Base-by-base conservation (phyloP, 2,113 vertebrate species). In the Leucopternis melanops region DNA sequence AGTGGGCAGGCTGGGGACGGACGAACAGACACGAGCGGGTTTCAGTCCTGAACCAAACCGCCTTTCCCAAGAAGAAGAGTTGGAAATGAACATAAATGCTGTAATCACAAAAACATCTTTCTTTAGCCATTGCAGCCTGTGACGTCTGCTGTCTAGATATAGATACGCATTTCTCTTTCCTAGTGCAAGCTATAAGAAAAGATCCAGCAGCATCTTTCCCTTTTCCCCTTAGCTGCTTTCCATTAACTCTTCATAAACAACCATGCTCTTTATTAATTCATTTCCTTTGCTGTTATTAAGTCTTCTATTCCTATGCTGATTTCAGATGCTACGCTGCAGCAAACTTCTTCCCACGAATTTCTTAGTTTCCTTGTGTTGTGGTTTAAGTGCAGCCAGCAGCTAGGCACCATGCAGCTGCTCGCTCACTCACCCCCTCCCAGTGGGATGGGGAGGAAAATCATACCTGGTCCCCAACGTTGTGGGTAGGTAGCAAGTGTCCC, bases 81-180 rank as follows among this genome's bases (percentile, higher is more conserved):
- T 66, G 11, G 52, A 57, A 54, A 47, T 20, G 12, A 74, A 8
- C 50, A 16, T 42, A 21, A 26, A 25, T 15, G 18, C 42, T 45
- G 11, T 11, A 54, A 54, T 19, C 59, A 50, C 45, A 40, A n/a
- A 58, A 58, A 5, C 11, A 40, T 27, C 16, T 42, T 42, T 44
- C 63, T 78, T 16, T 8, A 45, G 45, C 52, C 69, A 40, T 16
- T 12, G 6, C 67, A 69, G 45, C 44, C 81, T 18, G 1, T 13
- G 58, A 61, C 0, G 1, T 21, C 5, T 58, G 2, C 55, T 26
- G 26, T 26, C 40, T 66, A 55, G 18, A 27, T 19, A 29, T 0
- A 59, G 52, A 59, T 2, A 13, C 0, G 0, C 13, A 12, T 36
- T 88, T 58, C 27, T 63, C 38, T 52, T 84, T 61, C 70, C 42